Evolutionary conservation across 2,888 invertebrate genomes (phyloP).

Genomic region (Listrodromus nycthemerus): DNA sequence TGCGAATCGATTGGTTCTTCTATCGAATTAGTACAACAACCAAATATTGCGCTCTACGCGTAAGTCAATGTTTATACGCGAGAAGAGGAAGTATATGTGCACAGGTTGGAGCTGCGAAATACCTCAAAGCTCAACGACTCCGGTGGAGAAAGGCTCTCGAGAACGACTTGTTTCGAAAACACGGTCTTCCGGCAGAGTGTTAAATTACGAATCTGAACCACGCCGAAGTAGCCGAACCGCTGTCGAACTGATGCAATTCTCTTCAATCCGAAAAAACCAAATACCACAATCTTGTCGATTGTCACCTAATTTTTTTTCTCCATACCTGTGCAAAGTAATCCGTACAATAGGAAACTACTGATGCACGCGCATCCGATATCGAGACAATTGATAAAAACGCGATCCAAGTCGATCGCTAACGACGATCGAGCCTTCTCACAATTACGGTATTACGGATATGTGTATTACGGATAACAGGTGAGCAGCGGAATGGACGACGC

Average conservation of each 20-base stretch:
- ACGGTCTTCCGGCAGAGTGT: not conserved
- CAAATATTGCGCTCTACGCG: not conserved
- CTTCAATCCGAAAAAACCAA: not conserved
- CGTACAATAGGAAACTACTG: not conserved
- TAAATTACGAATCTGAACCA: not conserved
- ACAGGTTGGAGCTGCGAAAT: not conserved
- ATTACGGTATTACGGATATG: not conserved
- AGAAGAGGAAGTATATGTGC: not conserved
- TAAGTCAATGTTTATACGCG: not conserved
- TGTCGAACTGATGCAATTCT: not conserved
- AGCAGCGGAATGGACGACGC: slow-evolving; percentile 68
- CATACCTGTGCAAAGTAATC: not conserved
- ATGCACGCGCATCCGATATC: not conserved
- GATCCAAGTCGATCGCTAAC: too few species aligned
- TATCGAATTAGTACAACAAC: too few species aligned
- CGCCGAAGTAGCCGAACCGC: not conserved
- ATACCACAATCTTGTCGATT: not conserved
- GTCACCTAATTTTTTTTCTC: not conserved
- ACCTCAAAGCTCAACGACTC: not conserved
- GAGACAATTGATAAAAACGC: too few species aligned
- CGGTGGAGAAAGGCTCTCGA: slow-evolving; percentile 4
- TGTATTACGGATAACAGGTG: not conserved
- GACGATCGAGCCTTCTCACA: too few species aligned
- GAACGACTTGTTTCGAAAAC: slow-evolving; percentile 42
- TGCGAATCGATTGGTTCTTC: not conserved